Evolutionary conservation across 2,888 invertebrate species (phyloP), one percentile per base, ranked within the genome.

Genomic region (Phengaris alcon): DNA sequence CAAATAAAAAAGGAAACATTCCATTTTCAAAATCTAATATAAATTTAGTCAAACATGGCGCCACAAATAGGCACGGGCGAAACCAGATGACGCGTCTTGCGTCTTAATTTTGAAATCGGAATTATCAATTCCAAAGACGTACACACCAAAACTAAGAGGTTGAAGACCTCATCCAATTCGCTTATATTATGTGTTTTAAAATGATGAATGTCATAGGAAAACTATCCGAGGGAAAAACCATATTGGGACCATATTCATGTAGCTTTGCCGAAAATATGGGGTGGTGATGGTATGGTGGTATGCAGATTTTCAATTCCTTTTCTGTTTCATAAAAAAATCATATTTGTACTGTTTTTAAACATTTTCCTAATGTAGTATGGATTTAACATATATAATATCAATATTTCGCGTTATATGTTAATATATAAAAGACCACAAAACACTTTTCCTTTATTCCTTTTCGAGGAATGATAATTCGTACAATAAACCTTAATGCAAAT

Each of bases 51-150:
- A 68, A 68, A 68, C 35, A 48, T 64, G 69, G 55, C 69, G 75
- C 75, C 75, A 69, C 55, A 35, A 75, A 75, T 55, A 69, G 68
- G 69, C 69, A 75, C 74, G 57, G 57, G 75, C 70, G 70, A 75
- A 75, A 70, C 69, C 75, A 70, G 51, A 70, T 52, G 57, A 70
- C 68, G 55, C 70, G 70, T 48, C 57, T 75, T 79, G 77, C 79
- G 76, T 79, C 77, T 78, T 80, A 79, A 81, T 81, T 82, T 81
- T 80, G 79, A 77, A 82, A 82, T 84, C 82, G 76, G 78, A 81
- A 82, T 83, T 84, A 83, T 77, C 77, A 79, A 84, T 85, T 82
- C 86, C 82, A 81, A 81, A 82, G 83, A 78, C 82, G 83, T 84
- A 79, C 82, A 77, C 74, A 80, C 85, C 84, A 85, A 86, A 85